Base-by-base conservation (phyloP, 2,797 vertebrate species). In the Acestrorhynchus altus region DNA sequence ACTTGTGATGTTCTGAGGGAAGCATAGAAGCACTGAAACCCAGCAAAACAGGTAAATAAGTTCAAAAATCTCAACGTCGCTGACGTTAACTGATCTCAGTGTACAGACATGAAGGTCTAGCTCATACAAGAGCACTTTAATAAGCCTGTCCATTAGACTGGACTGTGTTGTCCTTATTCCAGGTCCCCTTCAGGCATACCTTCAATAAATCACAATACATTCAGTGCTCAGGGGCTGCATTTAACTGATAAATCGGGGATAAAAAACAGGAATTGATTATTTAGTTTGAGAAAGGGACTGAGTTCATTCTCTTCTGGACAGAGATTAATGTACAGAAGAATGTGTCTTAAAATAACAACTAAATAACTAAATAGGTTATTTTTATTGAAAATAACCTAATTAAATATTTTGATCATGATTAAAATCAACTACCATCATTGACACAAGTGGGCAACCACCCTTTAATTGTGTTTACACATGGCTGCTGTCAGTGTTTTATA, bases 131-230 rank as follows among this genome's bases (percentile, higher is more conserved):
- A 13, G 42, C 20, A 49, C 42, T 51, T n/a, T 46, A 51, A 70
- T 40, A n/a, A 51, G 16, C 39, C 35, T 11, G 35, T 18, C 40
- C n/a, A 57, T 76, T 59, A 68, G 44, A 24, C 12, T 1, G 16
- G 46, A n/a, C 57, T 13, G 42, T 15, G 22, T 10, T 0, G n/a
- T 51, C n/a, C 18, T 70, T 51, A 51, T 44, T 28, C 8, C 13
- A 9, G 40, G 40, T 46, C 52, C 54, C 16, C 69, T 77, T 68
- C 26, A 71, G 24, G 11, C 20, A 56, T 51, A 71, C 69, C 69
- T 80, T 80, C 75, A 64, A 75, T 80, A 71, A 56, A 39, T 54
- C 26, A 88, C 89, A 80, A 77, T 40, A 69, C 15, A 78, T 15
- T 79, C 76, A 72, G 73, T 78, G 74, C 56, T 52, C 57, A 70